These are phyloP conservation scores for Seriola dumerili DNA, from an alignment of 2,113 vertebrate species.

Conservation along the genomic window DNA sequence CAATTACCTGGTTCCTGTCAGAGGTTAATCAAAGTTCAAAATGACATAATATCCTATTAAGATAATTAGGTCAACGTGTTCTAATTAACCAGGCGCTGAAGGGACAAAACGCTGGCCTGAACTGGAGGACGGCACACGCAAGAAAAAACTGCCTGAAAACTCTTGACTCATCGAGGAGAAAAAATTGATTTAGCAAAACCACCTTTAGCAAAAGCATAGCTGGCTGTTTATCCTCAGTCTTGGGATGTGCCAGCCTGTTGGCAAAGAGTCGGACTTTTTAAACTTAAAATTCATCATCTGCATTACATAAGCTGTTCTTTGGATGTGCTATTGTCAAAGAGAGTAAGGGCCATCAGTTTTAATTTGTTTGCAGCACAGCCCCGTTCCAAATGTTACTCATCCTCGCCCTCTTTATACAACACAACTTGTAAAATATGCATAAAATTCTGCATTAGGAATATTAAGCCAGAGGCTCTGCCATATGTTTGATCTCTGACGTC, in stretches of 20 bases:
- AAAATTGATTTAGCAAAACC: background rate
- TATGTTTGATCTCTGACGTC: conserved; percentile 42
- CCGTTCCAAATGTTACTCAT: conserved; percentile 3
- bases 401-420: conserved; percentile 10
- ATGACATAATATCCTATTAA: conserved; percentile 19
- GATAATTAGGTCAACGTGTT: conserved; percentile 44
- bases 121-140: background rate
- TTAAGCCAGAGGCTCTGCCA: conserved; percentile 36
- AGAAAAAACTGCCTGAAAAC: conserved; percentile 8
- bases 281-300: background rate
- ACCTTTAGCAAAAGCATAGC: background rate
- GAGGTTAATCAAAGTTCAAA: conserved; percentile 41
- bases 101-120: background rate
- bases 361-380: conserved; percentile 23
- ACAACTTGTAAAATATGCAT: conserved; percentile 45
- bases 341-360: background rate
- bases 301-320: conserved; percentile 2
- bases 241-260: background rate
- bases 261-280: background rate
- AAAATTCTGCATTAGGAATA: conserved; percentile 20
- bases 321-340: conserved; percentile 6
- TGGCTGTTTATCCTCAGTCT: background rate
- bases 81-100: conserved; percentile 38
- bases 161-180: background rate
- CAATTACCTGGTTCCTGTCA: conserved; percentile 54